Percentiles rank a stretch among this genome's conserved stretches.
Conservation (phyloP, 2,797 vertebrate genomes). For the Microchirus variegatus region DNA sequence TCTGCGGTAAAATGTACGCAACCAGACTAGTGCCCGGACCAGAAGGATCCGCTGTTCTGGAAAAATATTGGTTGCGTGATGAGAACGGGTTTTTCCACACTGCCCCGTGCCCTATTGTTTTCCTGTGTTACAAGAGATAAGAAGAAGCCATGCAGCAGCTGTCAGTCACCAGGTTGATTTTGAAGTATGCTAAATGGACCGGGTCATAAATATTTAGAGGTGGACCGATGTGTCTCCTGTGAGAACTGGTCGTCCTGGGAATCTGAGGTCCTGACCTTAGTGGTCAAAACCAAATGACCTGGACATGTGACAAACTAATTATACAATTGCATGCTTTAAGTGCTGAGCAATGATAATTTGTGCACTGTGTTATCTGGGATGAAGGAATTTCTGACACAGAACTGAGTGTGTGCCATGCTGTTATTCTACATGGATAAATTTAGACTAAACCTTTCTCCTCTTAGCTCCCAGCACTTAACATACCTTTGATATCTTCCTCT, state of each 20-base stretch:
- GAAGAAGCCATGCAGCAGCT: constrained; percentile 41
- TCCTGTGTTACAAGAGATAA: constrained; percentile 33
- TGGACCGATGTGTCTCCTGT: constrained; percentile 30
- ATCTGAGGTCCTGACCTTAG: constrained; percentile 50
- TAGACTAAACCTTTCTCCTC: constrained; percentile 45
- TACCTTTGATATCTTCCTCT: constrained; percentile 53
- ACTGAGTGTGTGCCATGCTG: not conserved
- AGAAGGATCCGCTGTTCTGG: too few relatives aligned
- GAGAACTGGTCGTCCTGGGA: constrained; percentile 36
- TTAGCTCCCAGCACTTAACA: constrained; percentile 61
- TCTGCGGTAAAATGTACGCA: too few relatives aligned
- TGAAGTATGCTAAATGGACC: constrained; percentile 32
- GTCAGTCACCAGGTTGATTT: constrained; percentile 48
- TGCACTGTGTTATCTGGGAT: not conserved
- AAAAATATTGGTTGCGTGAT: too few relatives aligned
- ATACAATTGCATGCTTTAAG: constrained; percentile 44
- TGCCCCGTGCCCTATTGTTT: constrained; percentile 13
- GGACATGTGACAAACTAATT: constrained; percentile 53
- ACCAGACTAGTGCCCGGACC: too few relatives aligned
- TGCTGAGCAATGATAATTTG: constrained; percentile 17
- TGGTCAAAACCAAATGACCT: too few relatives aligned
- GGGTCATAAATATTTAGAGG: constrained; percentile 39
- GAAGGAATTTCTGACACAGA: constrained; percentile 2
- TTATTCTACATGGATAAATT: constrained; percentile 32
- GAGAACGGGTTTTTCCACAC: too few relatives aligned